Conservation (phyloP, 1,140 invertebrate species). For the Maniola jurtina region DNA sequence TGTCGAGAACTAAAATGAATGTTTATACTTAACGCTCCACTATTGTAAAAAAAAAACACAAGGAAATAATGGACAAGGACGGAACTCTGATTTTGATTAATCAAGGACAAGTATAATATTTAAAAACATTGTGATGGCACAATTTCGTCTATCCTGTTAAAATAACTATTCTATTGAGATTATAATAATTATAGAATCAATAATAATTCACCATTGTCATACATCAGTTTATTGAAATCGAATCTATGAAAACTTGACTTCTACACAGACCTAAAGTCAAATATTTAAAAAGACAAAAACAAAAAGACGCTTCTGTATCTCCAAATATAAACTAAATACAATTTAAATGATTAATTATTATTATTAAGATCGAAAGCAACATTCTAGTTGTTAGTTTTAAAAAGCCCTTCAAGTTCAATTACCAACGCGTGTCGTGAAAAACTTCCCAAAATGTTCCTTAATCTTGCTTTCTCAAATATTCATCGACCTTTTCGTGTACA, state of each 20-base stretch:
- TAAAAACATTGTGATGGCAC: background rate
- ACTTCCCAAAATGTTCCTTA: background rate
- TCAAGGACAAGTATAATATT: background rate
- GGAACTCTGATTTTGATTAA: no score
- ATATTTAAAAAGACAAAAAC: background rate
- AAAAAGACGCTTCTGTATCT: background rate
- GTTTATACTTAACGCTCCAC: background rate
- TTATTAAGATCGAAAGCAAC: background rate
- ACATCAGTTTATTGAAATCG: constrained; percentile 13
- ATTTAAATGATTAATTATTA: background rate
- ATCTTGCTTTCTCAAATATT: constrained; percentile 17
- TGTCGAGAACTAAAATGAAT: background rate
- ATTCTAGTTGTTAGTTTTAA: background rate
- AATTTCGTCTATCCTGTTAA: background rate
- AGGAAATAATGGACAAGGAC: no score
- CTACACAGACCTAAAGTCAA: background rate
- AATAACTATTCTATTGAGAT: background rate
- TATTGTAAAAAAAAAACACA: background rate
- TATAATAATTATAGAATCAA: background rate
- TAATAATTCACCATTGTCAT: constrained; percentile 6
- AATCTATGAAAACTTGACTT: constrained; percentile 2
- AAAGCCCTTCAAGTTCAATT: background rate
- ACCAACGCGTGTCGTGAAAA: constrained; percentile 2
- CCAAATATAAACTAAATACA: background rate
- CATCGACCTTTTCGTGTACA: constrained; percentile 16